Evolutionary conservation across 2,113 vertebrate species (phyloP), one percentile per base, ranked within the genome.

Genomic region (Gobius niger): DNA sequence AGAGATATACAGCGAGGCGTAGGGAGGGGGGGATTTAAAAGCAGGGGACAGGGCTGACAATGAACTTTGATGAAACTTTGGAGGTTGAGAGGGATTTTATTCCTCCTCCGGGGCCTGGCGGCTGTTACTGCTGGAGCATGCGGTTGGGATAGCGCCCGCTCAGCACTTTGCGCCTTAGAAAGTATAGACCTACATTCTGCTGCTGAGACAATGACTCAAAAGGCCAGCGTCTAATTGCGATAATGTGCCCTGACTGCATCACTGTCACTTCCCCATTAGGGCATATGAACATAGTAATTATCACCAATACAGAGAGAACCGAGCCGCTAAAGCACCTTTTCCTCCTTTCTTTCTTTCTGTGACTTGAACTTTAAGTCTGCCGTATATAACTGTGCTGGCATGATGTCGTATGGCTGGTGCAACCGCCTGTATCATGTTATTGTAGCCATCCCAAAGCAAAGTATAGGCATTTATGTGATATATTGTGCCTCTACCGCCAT

Each of bases 41-140:
- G 52, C 5, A 77, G 76, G 69, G 52, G 74, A 78, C 64, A 84
- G 14, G 57, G 49, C 73, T 75, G 71, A 68, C 61, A 68, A 42
- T 78, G 80, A 70, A 86, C 74, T 85, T 73, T 82, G 75, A 85
- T 85, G 75, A 76, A 87, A 86, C 70, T 77, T 88, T 73, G 54
- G 67, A 18, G 19, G 49, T 50, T 19, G 62, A 65, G 24, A 63
- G 75, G 24, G 4, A 69, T 73, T 83, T 83, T 60, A 83, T 78
- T 81, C 78, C 68, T 83, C 82, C 75, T 70, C 0, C 57, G 76
- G 74, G 83, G 34, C 66, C 46, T 1, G 19, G 24, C 64, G 57
- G 62, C 67, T 73, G 53, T 18, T 44, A 18, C 63, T 56, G 61
- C 67, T 70, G 75, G 80, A 51, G 54, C 69, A 61, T 51, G 50